Percentiles rank a stretch among this genome's conserved stretches.
These are phyloP conservation scores for Pocillopora verrucosa DNA, from an alignment of 64 coral and sea anemone genomes.

Conservation along the genomic window DNA sequence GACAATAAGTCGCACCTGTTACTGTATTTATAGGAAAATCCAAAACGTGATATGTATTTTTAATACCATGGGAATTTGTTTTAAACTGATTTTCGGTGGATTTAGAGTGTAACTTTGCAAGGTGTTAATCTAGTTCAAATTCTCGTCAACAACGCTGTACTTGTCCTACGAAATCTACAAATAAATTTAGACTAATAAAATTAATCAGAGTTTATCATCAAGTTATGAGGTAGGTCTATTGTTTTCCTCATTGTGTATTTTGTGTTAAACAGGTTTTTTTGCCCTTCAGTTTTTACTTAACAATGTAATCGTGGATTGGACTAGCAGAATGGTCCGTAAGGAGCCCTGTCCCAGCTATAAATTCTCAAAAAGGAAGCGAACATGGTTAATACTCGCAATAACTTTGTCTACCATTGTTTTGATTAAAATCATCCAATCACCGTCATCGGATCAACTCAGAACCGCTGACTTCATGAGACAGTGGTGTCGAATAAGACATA, in stretches of 20 bases:
- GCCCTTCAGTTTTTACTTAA: neutral
- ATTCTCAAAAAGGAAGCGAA: slow-evolving; percentile 7
- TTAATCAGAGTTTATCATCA: too few species aligned
- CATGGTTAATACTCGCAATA: neutral
- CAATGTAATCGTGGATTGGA: neutral
- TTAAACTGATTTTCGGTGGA: neutral
- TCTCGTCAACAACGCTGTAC: too few species aligned
- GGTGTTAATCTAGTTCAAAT: too few species aligned
- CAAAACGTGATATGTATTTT: neutral
- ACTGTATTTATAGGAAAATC: neutral
- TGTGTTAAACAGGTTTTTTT: neutral
- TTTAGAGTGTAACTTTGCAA: too few species aligned
- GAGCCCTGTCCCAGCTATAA: neutral
- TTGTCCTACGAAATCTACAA: too few species aligned
- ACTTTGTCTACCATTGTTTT: neutral
- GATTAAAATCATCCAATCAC: neutral
- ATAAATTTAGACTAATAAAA: too few species aligned
- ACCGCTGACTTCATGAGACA: slow-evolving; percentile 69
- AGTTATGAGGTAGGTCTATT: too few species aligned
- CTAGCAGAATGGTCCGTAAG: neutral
- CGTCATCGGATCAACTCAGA: slow-evolving; percentile 19
- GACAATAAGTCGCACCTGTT: neutral
- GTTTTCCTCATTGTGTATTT: neutral
- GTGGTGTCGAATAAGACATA: slow-evolving; percentile 79
- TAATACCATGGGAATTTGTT: neutral